Evolutionary conservation across 1,140 invertebrate species (phyloP).

Genomic region (Globodera ellingtonae): DNA sequence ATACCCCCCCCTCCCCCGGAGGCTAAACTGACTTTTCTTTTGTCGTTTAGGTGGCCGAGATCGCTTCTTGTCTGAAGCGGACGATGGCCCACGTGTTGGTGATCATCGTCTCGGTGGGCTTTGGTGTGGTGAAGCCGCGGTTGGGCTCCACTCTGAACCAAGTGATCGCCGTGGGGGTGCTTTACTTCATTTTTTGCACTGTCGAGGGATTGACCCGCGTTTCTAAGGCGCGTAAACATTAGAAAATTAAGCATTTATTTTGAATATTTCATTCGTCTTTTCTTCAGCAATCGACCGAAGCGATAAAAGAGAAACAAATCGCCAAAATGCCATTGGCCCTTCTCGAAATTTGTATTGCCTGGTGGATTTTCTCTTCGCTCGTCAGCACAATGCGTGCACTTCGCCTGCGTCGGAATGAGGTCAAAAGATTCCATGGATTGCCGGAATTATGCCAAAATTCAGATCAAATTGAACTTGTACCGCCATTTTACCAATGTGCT

Average conservation of each 20-base stretch:
- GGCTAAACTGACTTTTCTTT: no score
- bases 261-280: background rate
- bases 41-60: slow-evolving; percentile 77
- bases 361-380: slow-evolving; percentile 73
- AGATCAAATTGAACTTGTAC: slow-evolving; percentile 86
- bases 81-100: slow-evolving; percentile 87
- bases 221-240: slow-evolving; percentile 67
- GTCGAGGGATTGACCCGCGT: slow-evolving; percentile 80
- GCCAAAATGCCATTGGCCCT: slow-evolving; percentile 63
- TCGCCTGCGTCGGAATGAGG: slow-evolving; percentile 73
- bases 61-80: slow-evolving; percentile 83
- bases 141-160: slow-evolving; percentile 82
- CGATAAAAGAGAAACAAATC: slow-evolving; percentile 64
- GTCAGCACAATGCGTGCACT: slow-evolving; percentile 85
- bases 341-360: slow-evolving; percentile 63
- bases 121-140: slow-evolving; percentile 91
- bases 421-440: slow-evolving; percentile 20
- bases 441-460: slow-evolving; percentile 70
- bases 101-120: slow-evolving; percentile 88
- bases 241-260: background rate
- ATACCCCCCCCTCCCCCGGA: slow-evolving; percentile 17
- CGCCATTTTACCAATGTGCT: slow-evolving; percentile 89
- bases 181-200: slow-evolving; percentile 82
- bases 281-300: slow-evolving; percentile 57
- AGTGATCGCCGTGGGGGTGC: slow-evolving; percentile 77